phyloP scores from a whole-genome alignment of 1,140 invertebrate species.

The Diachasma alloeum region DNA sequence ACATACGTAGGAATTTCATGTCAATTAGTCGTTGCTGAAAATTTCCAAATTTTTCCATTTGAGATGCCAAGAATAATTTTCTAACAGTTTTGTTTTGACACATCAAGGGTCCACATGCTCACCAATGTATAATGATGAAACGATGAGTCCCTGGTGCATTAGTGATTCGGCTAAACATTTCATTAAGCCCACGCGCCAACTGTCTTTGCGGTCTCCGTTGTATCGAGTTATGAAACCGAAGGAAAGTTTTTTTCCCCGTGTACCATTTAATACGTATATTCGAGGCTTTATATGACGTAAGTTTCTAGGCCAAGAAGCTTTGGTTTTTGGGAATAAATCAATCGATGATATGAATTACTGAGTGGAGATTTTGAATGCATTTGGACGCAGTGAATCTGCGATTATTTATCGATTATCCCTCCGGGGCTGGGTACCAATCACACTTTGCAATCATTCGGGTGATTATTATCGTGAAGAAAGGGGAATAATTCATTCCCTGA shows the following conservation, averaged over 20 bases:
- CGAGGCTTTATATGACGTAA: background rate
- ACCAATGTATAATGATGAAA: background rate
- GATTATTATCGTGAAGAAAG: background rate
- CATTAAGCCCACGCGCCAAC: background rate
- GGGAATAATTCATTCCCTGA: background rate
- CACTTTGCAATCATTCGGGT: background rate
- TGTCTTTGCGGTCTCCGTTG: background rate
- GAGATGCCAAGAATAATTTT: too few relatives aligned
- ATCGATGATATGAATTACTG: constrained; percentile 1
- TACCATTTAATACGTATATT: background rate
- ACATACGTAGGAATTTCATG: too few relatives aligned
- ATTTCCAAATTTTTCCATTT: too few relatives aligned
- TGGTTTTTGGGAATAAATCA: background rate
- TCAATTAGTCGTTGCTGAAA: too few relatives aligned
- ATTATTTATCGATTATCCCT: background rate
- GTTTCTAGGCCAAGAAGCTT: background rate
- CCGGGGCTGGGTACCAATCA: background rate
- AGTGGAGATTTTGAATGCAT: background rate
- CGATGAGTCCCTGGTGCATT: background rate
- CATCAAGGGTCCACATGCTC: too few relatives aligned
- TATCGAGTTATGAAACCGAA: constrained; percentile 20
- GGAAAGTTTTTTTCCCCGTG: constrained; percentile 12
- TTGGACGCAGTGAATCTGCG: background rate
- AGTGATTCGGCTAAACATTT: background rate
- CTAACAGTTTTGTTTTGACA: too few relatives aligned